These are phyloP conservation scores for Melikaiella ostensackeni DNA, from an alignment of 2,888 invertebrate genomes.

Conservation along the genomic window DNA sequence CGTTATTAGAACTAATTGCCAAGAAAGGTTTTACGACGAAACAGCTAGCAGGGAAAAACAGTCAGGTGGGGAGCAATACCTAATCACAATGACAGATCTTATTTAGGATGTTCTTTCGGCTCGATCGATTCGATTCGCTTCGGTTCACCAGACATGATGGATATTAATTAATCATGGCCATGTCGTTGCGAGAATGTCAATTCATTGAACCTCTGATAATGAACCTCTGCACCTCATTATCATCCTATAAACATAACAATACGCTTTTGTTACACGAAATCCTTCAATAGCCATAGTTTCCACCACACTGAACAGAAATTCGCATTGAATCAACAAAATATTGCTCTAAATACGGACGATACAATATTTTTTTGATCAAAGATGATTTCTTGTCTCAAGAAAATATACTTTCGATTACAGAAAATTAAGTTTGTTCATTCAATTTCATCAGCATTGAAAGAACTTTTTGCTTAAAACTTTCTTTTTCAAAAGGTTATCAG, in stretches of 20 bases:
- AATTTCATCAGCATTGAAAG: too few species aligned
- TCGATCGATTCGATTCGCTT: background rate
- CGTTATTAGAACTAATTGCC: conserved; percentile 34
- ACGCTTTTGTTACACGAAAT: background rate
- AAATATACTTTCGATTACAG: too few species aligned
- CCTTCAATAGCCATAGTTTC: background rate
- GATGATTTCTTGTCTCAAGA: too few species aligned
- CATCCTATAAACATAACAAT: background rate
- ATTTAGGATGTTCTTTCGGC: conserved; percentile 11
- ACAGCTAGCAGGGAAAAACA: conserved; percentile 1
- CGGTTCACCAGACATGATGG: background rate
- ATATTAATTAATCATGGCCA: conserved; percentile 16
- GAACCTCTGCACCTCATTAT: conserved; percentile 2
- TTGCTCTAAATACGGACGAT: too few species aligned
- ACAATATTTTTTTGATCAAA: too few species aligned
- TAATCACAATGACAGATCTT: conserved; percentile 9
- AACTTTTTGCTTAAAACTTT: too few species aligned
- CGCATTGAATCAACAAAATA: too few species aligned
- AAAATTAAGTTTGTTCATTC: too few species aligned
- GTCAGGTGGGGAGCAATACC: background rate
- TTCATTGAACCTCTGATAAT: background rate
- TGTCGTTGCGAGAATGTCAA: conserved; percentile 12
- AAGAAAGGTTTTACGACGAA: background rate
- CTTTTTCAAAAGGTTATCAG: conserved; percentile 12
- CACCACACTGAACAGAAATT: too few species aligned